Conservation (phyloP, 1,140 invertebrate genomes). For the Drosophila dunni region DNA sequence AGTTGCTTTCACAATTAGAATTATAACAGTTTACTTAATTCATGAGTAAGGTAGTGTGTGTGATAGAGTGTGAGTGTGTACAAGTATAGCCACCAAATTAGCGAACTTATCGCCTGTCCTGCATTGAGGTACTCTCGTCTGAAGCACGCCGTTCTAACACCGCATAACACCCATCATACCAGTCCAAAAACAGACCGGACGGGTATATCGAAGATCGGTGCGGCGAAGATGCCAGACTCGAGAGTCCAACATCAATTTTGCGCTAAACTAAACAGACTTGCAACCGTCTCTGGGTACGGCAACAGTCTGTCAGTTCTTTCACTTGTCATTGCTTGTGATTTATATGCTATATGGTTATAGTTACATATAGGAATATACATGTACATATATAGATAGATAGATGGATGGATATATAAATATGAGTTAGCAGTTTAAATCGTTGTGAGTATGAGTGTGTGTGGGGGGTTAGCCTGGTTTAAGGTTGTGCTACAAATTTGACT, state of each 20-base stretch:
- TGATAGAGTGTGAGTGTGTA: slow-evolving; percentile 15
- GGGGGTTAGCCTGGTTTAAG: slow-evolving; percentile 1
- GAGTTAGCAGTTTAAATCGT: slow-evolving; percentile 7
- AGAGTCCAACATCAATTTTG: slow-evolving; percentile 85
- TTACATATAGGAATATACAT: slow-evolving; percentile 31
- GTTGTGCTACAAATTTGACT: slow-evolving; percentile 54
- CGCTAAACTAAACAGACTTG: slow-evolving; percentile 57
- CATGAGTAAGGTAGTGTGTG: slow-evolving; percentile 12
- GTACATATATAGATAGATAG: slow-evolving; percentile 40
- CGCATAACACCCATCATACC: slow-evolving; percentile 31
- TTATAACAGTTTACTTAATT: neutral
- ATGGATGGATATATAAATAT: slow-evolving; percentile 39
- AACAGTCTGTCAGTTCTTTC: slow-evolving; percentile 57
- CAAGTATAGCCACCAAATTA: slow-evolving; percentile 62
- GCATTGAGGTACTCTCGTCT: slow-evolving; percentile 83
- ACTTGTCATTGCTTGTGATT: slow-evolving; percentile 73
- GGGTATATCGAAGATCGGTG: slow-evolving; percentile 57
- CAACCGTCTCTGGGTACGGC: slow-evolving; percentile 6
- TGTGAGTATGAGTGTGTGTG: neutral
- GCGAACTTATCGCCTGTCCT: slow-evolving; percentile 58
- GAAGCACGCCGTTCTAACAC: slow-evolving; percentile 78
- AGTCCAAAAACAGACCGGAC: slow-evolving; percentile 8
- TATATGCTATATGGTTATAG: slow-evolving; percentile 39
- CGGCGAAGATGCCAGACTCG: slow-evolving; percentile 76
- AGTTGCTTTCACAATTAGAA: slow-evolving; percentile 33